A percentile compares a stretch with the other conserved stretches of the same genome.
These are phyloP conservation scores for Ochotona princeps DNA, from an alignment of 2,113 vertebrate species.

Conservation along the genomic window DNA sequence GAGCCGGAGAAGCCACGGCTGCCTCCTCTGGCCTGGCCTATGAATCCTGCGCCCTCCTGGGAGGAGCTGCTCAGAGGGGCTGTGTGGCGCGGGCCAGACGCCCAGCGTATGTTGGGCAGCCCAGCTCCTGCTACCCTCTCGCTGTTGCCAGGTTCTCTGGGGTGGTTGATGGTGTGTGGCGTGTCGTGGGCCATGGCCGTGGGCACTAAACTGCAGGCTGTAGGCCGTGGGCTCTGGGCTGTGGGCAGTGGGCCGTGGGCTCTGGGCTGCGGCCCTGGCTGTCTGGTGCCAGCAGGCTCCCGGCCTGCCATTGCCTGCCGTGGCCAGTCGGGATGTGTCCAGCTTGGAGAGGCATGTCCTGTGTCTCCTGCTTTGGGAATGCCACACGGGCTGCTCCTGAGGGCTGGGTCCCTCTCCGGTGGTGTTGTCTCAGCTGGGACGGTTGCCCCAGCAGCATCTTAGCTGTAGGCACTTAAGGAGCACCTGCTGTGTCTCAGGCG, in stretches of 20 bases:
- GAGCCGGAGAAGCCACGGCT: not conserved
- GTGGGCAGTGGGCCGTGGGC: not conserved
- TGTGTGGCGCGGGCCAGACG: not conserved
- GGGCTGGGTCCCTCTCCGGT: not conserved
- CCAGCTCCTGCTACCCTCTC: fast-evolving
- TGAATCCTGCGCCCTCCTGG: fast-evolving
- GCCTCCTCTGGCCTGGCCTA: not conserved
- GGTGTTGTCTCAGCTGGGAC: not conserved
- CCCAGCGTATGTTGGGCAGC: not conserved
- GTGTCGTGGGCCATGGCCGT: not conserved
- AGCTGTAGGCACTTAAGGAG: fast-evolving
- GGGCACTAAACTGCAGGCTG: no score
- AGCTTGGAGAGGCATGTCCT: not conserved
- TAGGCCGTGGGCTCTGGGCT: not conserved
- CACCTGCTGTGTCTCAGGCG: not conserved
- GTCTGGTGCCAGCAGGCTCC: no score
- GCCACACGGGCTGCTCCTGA: not conserved
- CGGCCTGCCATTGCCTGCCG: not conserved
- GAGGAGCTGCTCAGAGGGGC: no score
- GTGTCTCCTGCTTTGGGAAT: not conserved
- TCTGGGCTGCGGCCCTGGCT: no score
- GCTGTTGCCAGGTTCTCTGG: not conserved
- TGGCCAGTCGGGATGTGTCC: fast-evolving
- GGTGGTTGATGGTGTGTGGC: fast-evolving
- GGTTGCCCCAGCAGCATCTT: fast-evolving